Conservation (phyloP, 1,140 invertebrate species). For the Drosophila nigromelanica region DNA sequence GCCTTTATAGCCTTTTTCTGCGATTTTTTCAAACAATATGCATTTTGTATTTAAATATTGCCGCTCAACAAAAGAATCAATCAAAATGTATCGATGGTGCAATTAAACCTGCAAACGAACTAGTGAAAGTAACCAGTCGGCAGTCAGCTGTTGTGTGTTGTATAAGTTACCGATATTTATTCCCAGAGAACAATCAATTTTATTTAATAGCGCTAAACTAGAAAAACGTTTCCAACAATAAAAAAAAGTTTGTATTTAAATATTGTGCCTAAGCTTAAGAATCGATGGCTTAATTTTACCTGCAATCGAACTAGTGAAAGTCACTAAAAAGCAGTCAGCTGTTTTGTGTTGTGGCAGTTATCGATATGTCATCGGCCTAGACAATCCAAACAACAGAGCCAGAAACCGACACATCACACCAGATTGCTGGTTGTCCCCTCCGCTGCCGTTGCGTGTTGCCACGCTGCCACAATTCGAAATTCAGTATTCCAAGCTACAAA, state of each 20-base stretch:
- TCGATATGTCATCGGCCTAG: slow-evolving; percentile 32
- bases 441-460: slow-evolving; percentile 12
- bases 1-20: no score
- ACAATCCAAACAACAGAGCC: slow-evolving; percentile 38
- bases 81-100: neutral
- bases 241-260: neutral
- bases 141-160: slow-evolving; percentile 25
- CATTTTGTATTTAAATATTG: neutral
- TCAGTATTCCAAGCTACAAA: slow-evolving; percentile 35
- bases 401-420: slow-evolving; percentile 63
- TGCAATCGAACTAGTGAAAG: slow-evolving; percentile 3
- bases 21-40: no score
- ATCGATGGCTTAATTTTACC: neutral
- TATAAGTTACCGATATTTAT: slow-evolving; percentile 23
- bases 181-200: slow-evolving; percentile 14
- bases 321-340: slow-evolving; percentile 21
- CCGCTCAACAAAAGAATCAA: neutral
- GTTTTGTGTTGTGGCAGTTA: slow-evolving; percentile 6
- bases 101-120: slow-evolving; percentile 3
- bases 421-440: slow-evolving; percentile 10
- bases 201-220: no score
- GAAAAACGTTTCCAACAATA: no score
- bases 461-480: slow-evolving; percentile 27
- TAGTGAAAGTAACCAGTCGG: neutral
- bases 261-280: neutral